Conservation (phyloP, 1,140 invertebrate species). For the Tetramorium alpestre region DNA sequence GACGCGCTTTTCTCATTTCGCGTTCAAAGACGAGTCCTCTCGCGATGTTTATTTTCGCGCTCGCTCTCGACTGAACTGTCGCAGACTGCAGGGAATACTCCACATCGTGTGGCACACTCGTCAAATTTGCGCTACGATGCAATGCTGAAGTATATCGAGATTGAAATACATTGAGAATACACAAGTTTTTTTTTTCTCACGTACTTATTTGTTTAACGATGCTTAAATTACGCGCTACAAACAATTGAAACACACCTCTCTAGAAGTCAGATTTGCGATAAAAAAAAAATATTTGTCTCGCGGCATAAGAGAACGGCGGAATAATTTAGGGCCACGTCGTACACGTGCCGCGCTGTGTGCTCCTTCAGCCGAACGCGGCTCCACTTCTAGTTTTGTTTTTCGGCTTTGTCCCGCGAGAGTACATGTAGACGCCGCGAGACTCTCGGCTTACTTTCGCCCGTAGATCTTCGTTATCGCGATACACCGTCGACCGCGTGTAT, state of each 20-base stretch:
- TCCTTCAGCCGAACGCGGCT: not conserved
- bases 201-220: not conserved
- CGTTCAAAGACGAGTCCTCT: not conserved
- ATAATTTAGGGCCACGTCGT: constrained; percentile 3
- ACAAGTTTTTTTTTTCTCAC: not conserved
- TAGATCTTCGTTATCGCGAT: constrained; percentile 78
- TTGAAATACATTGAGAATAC: not conserved
- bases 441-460: constrained; percentile 69
- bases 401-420: constrained; percentile 35
- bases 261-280: not conserved
- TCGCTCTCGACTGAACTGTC: not conserved
- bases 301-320: not conserved
- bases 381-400: constrained; percentile 23
- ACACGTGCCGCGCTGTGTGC: constrained; percentile 1
- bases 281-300: constrained; percentile 9
- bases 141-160: not conserved
- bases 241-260: not conserved
- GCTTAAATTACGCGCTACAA: not conserved
- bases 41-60: not conserved
- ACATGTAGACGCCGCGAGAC: constrained; percentile 13
- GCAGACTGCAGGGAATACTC: not conserved
- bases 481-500: constrained; percentile 65
- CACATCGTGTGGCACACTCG: not conserved
- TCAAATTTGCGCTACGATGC: constrained; percentile 26
- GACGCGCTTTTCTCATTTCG: not conserved